Evolutionary conservation across 1,140 invertebrate species (phyloP).

Genomic region (Teleogryllus occipitalis): DNA sequence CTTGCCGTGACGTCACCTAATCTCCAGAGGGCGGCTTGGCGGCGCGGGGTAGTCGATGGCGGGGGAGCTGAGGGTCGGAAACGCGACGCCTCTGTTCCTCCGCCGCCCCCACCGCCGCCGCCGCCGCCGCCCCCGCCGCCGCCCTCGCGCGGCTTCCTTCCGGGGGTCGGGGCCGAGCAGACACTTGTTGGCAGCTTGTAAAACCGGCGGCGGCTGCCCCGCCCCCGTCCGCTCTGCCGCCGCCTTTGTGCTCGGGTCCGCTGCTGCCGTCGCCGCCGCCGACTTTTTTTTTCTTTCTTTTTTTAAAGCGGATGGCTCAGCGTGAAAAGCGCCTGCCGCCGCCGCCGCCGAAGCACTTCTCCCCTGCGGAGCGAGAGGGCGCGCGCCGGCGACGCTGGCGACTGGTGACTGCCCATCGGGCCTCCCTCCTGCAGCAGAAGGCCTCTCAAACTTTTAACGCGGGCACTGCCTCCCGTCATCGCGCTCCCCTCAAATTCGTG

Average conservation of each 20-base stretch:
- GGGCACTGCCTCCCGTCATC: too few species aligned
- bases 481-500: too few species aligned
- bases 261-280: neutral
- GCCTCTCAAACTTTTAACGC: too few species aligned
- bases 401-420: too few species aligned
- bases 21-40: neutral
- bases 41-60: neutral
- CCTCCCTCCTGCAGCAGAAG: too few species aligned
- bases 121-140: too few species aligned
- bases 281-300: neutral
- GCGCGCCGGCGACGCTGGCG: too few species aligned
- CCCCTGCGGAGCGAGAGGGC: neutral
- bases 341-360: neutral
- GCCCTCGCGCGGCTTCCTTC: neutral
- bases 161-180: neutral
- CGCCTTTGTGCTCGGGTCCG: slow-evolving; percentile 11
- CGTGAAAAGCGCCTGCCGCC: neutral
- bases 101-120: too few species aligned
- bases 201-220: slow-evolving; percentile 11
- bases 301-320: slow-evolving; percentile 17
- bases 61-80: neutral
- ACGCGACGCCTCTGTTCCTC: neutral
- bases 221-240: neutral
- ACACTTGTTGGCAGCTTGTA: slow-evolving; percentile 24
- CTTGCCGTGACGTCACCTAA: neutral